A percentile compares a stretch with the other conserved stretches of the same genome.
Evolutionary conservation across 2,113 vertebrate genomes (phyloP).

Genomic region (Marmota monax): DNA sequence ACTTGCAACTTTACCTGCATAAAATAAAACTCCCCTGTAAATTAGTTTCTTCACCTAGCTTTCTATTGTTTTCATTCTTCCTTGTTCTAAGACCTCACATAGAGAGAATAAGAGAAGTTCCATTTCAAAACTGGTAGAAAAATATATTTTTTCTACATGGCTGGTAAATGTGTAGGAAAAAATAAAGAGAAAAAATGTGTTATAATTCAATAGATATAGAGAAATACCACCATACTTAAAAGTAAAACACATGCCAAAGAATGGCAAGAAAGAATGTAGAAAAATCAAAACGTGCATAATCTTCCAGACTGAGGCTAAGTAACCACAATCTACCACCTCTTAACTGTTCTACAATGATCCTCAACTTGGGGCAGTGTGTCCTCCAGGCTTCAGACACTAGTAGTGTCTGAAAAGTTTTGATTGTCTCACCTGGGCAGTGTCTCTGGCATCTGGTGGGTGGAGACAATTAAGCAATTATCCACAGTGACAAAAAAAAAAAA

Average conservation of each 20-base stretch:
- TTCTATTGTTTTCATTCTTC: conserved; percentile 22
- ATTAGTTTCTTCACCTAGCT: conserved; percentile 16
- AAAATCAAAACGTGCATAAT: not conserved
- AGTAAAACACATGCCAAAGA: not conserved
- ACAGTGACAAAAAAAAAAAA: not conserved
- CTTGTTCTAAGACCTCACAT: not conserved
- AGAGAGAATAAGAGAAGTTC: not conserved
- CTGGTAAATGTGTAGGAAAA: not conserved
- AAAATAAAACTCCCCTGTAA: conserved; percentile 27
- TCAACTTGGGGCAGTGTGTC: not conserved
- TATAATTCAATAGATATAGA: not conserved
- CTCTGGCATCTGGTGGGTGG: not conserved
- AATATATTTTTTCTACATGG: not conserved
- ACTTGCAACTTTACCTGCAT: not conserved
- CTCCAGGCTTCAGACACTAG: not conserved
- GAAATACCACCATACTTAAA: not conserved
- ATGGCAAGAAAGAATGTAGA: not conserved
- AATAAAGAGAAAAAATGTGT: not conserved
- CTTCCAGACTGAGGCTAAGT: not conserved
- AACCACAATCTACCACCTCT: not conserved
- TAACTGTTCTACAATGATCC: not conserved
- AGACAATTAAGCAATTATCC: not conserved
- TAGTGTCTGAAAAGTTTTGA: not conserved
- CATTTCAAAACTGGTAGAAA: not conserved
- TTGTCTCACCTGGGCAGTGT: not conserved